Evolutionary conservation across 2,113 vertebrate genomes (phyloP).

Genomic region (Athene noctua): DNA sequence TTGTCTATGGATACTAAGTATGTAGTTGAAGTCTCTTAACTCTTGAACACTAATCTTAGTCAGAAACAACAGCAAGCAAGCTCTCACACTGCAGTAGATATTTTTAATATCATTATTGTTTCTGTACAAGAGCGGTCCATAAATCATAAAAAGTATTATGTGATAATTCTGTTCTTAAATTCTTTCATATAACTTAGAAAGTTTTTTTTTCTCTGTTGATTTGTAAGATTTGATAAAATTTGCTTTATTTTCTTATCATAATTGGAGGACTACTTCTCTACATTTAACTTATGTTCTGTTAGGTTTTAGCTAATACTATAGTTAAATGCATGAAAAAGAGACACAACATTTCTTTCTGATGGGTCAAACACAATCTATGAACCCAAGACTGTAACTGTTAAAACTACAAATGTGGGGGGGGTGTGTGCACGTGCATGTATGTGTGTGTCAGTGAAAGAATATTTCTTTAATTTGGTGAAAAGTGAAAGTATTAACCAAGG

Average conservation of each 20-base stretch:
- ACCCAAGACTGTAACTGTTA: background rate
- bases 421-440: accelerated
- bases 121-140: background rate
- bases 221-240: background rate
- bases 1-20: background rate
- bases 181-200: background rate
- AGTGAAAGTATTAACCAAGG: background rate
- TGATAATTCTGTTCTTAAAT: background rate
- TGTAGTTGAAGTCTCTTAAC: background rate
- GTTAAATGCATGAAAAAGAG: background rate
- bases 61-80: background rate
- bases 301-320: background rate
- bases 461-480: background rate
- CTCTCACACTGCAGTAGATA: background rate
- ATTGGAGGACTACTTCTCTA: background rate
- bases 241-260: background rate
- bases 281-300: background rate
- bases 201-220: background rate
- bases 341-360: background rate
- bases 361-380: background rate
- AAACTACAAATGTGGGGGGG: background rate
- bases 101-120: background rate
- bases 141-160: background rate
- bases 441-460: background rate
- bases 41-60: background rate